Evolutionary conservation across 2,888 invertebrate genomes (phyloP).

Genomic region (Drosophila melanocephala): DNA sequence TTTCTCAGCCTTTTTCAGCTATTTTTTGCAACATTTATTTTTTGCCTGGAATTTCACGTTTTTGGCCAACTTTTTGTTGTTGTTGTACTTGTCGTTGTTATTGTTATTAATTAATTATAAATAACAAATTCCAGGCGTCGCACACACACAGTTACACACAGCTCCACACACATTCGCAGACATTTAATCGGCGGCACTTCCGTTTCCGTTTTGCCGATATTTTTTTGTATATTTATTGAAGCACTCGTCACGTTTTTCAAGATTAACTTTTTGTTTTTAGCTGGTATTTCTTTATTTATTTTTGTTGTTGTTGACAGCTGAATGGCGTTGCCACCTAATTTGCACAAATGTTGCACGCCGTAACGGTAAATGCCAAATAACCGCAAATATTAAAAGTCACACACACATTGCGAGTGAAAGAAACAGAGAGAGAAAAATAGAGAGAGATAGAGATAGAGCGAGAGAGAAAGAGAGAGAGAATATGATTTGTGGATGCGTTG

Average conservation of each 20-base stretch:
- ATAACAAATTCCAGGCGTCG: conserved; percentile 20
- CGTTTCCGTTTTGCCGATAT: conserved; percentile 45
- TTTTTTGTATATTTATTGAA: conserved; percentile 3
- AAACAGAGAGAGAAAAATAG: not conserved
- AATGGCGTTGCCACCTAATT: conserved; percentile 43
- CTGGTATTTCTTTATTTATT: conserved; percentile 3
- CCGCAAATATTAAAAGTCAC: not conserved
- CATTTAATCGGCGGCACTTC: conserved; percentile 39
- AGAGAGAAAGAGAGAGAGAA: conserved; percentile 5
- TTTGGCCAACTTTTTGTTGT: not conserved
- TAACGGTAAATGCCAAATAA: conserved; percentile 34
- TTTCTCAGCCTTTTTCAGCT: not conserved
- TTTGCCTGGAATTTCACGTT: conserved; percentile 3
- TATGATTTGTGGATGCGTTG: not conserved
- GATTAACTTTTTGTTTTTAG: conserved; percentile 16
- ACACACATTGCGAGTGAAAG: conserved; percentile 1
- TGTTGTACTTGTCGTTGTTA: not conserved
- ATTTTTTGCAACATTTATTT: not conserved
- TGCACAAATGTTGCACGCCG: conserved; percentile 19
- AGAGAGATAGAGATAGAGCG: not conserved
- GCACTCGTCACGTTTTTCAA: conserved; percentile 42
- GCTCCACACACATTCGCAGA: conserved; percentile 25
- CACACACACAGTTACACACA: conserved; percentile 16
- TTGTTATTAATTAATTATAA: conserved; percentile 4
- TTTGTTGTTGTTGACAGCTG: not conserved